phyloP scores from a whole-genome alignment of 1,140 invertebrate species.

The Mamestra configurata region DNA sequence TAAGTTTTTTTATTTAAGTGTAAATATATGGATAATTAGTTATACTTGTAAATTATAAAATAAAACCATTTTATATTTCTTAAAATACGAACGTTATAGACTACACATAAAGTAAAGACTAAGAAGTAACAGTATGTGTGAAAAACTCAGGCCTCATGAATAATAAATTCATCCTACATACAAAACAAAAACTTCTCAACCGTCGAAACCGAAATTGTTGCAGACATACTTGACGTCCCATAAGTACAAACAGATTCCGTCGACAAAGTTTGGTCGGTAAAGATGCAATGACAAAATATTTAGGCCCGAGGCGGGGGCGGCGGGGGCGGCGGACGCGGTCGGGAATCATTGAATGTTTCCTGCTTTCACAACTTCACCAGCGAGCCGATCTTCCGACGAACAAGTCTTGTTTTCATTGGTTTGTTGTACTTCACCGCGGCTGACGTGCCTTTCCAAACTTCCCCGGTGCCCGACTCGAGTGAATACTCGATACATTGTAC shows the following conservation, averaged over 20 bases:
- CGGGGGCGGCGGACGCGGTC: constrained; percentile 38
- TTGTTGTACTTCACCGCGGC: constrained; percentile 62
- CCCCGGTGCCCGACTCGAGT: constrained; percentile 37
- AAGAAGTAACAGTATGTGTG: not conserved
- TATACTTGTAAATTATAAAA: too few species aligned
- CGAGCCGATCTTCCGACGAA: constrained; percentile 55
- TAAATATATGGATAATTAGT: too few species aligned
- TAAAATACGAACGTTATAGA: too few species aligned
- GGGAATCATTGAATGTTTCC: constrained; percentile 69
- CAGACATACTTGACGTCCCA: constrained; percentile 10
- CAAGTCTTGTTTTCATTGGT: constrained; percentile 69
- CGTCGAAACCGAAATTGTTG: not conserved
- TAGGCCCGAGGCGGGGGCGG: constrained; percentile 37
- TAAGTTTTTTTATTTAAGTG: too few species aligned
- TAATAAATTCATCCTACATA: not conserved
- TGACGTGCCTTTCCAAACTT: constrained; percentile 61
- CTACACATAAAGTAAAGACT: too few species aligned
- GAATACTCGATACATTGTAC: constrained; percentile 48
- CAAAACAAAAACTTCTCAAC: not conserved
- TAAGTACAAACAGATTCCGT: constrained; percentile 18
- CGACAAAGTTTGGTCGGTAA: constrained; percentile 52
- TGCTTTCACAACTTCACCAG: constrained; percentile 60
- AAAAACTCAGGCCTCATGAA: not conserved
- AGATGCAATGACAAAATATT: constrained; percentile 62
- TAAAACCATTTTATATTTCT: too few species aligned